A percentile compares a stretch with the other conserved stretches of the same genome.
Conservation (phyloP, 2,888 invertebrate genomes). For the Serripes groenlandicus region DNA sequence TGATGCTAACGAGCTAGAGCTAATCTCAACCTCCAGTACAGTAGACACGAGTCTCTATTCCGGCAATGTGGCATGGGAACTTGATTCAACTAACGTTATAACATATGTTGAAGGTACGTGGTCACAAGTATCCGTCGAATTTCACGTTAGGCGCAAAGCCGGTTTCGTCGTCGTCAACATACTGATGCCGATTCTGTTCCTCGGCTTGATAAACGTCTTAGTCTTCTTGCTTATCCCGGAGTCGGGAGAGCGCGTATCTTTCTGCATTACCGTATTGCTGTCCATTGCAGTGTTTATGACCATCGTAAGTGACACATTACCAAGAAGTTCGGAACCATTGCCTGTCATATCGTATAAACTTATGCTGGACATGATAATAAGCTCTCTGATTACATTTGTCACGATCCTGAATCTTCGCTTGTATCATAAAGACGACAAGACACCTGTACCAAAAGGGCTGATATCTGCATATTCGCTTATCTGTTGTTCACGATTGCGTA, state of each 20-base stretch:
- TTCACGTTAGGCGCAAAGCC: constrained; percentile 15
- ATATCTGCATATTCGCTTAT: not conserved
- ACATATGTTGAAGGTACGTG: not conserved
- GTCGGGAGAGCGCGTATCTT: constrained; percentile 62
- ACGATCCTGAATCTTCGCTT: constrained; percentile 59
- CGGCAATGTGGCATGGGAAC: constrained; percentile 2
- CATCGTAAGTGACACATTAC: constrained; percentile 58
- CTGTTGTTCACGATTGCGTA: not conserved
- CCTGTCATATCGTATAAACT: constrained; percentile 46
- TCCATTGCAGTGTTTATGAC: constrained; percentile 63
- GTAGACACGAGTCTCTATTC: not conserved
- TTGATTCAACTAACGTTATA: not conserved
- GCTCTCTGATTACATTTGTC: constrained; percentile 60
- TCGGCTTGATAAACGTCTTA: constrained; percentile 56
- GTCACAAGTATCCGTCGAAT: not conserved
- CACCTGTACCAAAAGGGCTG: constrained; percentile 20
- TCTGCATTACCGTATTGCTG: constrained; percentile 60
- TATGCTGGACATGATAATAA: constrained; percentile 58
- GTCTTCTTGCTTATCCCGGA: constrained; percentile 60
- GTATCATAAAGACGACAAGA: constrained; percentile 56
- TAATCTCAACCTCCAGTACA: not conserved
- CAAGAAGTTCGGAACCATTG: constrained; percentile 57
- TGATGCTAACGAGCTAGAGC: constrained; percentile 25
- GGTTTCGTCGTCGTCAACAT: constrained; percentile 49
- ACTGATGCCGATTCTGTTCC: constrained; percentile 58